These are phyloP conservation scores for Ramazzottius varieornatus DNA, from an alignment of 2,888 invertebrate species.

Conservation along the genomic window DNA sequence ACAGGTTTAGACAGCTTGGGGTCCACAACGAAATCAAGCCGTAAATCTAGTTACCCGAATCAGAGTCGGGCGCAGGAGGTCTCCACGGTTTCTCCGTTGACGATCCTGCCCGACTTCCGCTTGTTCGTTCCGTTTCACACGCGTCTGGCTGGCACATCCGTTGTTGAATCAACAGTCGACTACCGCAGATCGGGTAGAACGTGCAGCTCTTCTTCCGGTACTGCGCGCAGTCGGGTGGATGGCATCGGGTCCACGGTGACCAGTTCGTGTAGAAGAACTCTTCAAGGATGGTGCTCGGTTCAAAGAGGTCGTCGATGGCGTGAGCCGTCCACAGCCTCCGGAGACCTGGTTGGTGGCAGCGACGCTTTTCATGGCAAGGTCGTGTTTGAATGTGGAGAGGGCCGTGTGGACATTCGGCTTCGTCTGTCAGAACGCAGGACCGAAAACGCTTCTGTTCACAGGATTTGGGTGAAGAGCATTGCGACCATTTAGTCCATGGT, in stretches of 20 bases:
- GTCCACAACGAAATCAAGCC: too few species aligned
- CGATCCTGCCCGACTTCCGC: background rate
- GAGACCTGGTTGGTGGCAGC: background rate
- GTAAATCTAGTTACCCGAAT: too few species aligned
- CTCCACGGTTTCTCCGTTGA: background rate
- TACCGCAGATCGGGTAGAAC: background rate
- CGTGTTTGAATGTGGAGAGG: background rate
- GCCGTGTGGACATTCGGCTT: background rate
- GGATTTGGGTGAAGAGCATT: background rate
- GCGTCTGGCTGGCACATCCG: too few species aligned
- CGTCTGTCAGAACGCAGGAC: background rate
- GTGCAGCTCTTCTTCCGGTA: background rate
- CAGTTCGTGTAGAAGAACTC: background rate
- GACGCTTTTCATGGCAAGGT: too few species aligned
- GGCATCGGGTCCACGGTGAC: background rate
- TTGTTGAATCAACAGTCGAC: background rate
- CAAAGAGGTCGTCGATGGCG: background rate
- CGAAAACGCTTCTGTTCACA: background rate
- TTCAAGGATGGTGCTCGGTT: background rate
- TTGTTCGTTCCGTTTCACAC: too few species aligned
- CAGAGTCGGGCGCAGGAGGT: too few species aligned
- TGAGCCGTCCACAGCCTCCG: background rate
- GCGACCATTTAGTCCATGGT: background rate
- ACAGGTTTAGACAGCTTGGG: too few species aligned
- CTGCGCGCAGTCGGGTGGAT: background rate